Percentiles rank a stretch among this genome's conserved stretches.
These are phyloP conservation scores for Dreissena rostriformis DNA, from an alignment of 1,140 invertebrate genomes.

Conservation along the genomic window DNA sequence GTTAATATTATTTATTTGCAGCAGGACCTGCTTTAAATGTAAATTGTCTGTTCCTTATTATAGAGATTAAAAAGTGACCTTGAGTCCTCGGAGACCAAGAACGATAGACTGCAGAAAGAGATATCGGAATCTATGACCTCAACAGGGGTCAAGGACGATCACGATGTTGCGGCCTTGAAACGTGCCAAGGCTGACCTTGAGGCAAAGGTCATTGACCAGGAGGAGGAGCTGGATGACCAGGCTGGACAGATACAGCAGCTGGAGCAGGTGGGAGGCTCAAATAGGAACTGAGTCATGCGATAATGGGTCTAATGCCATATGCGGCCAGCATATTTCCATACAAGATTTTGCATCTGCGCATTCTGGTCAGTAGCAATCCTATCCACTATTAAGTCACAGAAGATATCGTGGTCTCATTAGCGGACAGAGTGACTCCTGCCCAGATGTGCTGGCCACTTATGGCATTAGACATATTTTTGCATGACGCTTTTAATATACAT, in stretches of 20 bases:
- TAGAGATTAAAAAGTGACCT: slow-evolving; percentile 93
- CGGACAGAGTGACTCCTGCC: too few species aligned
- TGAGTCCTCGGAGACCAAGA: slow-evolving; percentile 92
- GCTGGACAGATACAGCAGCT: slow-evolving; percentile 87
- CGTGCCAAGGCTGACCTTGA: slow-evolving; percentile 94
- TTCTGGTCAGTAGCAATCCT: too few species aligned
- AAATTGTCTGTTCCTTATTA: slow-evolving; percentile 58
- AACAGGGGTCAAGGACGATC: slow-evolving; percentile 90
- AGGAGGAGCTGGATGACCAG: slow-evolving; percentile 96
- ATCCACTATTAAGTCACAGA: too few species aligned
- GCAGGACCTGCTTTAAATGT: too few species aligned
- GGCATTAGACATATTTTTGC: too few species aligned
- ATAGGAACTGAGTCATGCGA: background rate
- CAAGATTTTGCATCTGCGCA: too few species aligned
- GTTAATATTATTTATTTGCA: too few species aligned
- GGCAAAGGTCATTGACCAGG: slow-evolving; percentile 92
- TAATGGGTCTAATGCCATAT: too few species aligned
- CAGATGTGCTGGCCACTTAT: too few species aligned
- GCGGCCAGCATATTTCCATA: too few species aligned
- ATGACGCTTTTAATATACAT: too few species aligned
- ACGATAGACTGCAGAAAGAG: slow-evolving; percentile 89
- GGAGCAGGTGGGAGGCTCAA: slow-evolving; percentile 81
- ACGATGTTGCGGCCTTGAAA: slow-evolving; percentile 89
- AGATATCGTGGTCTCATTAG: too few species aligned
- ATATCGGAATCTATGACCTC: slow-evolving; percentile 89